These are phyloP conservation scores for Mimas tiliae DNA, from an alignment of 2,888 invertebrate genomes.

Conservation along the genomic window DNA sequence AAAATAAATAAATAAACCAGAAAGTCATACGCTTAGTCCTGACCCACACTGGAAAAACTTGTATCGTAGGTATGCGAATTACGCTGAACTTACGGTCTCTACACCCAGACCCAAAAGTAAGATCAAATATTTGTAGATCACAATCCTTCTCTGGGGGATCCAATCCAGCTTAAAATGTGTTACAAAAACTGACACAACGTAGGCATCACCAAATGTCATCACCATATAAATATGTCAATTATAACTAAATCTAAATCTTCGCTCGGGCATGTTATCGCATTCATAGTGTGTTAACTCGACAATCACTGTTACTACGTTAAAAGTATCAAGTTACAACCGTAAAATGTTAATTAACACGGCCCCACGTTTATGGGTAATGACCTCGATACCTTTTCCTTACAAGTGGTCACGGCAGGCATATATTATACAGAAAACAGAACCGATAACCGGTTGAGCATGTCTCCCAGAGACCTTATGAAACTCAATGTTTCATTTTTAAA, in stretches of 20 bases:
- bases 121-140: no score
- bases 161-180: no score
- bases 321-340: constrained; percentile 10
- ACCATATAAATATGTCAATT: background rate
- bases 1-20: no score
- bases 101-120: no score
- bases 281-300: background rate
- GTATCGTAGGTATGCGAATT: no score
- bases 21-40: no score
- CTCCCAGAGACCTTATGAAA: constrained; percentile 16
- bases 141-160: no score
- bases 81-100: no score
- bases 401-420: constrained; percentile 15
- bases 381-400: constrained; percentile 24
- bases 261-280: constrained; percentile 2
- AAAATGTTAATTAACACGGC: constrained; percentile 31
- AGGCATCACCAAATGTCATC: no score
- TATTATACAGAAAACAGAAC: background rate
- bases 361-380: constrained; percentile 6
- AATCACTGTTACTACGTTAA: background rate
- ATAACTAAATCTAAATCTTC: background rate
- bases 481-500: no score
- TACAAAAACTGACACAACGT: no score
- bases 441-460: background rate
- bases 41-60: no score